Base-by-base conservation (phyloP, 64 coral and sea anemone species). In the Anthopleura sola region DNA sequence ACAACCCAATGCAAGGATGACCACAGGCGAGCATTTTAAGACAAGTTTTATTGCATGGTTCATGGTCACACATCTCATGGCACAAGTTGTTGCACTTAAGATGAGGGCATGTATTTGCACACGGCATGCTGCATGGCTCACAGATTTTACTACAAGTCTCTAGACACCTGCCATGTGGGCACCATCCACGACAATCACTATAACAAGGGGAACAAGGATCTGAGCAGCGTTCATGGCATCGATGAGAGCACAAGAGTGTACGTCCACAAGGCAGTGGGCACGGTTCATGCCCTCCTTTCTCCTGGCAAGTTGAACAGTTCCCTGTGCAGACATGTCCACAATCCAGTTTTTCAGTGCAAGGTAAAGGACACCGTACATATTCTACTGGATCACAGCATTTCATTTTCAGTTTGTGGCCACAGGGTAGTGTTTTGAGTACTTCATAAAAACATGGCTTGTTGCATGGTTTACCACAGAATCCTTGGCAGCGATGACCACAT, bases 271-370 rank as follows among this genome's bases (percentile, higher is more conserved):
- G 91, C 11, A 49, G 38, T 19, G 37, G 81, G 47, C 91, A 93
- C 19, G 81, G 85, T 85, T 86, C 75, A 44, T 93, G 91, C 38
- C 36, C 37, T 36, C 82, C 82, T 68, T 23, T 81, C 34, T 89
- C 55, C 6, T 53, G 75, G 28, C 87, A 93, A 14, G 39, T 39
- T 9, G 6, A 23, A 37, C 87, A 93, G 37, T 32, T 64, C 46
- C 87, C 83, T 37, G 86, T 48, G 82, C 91, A 93, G 32, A 38
- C 24, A 38, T 93, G 91, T 21, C 91, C 86, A 68, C 91, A 93
- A 8, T 38, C 37, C 36, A 93, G 81, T 75, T 79, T 88, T 32
- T 19, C 32, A 62, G 31, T 75, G 75, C 87, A 86, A 24, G 49
- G 28, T 20, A 34, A 47, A 20, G 16, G 74, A 75, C 87, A 93